Conservation (phyloP, 2,888 invertebrate genomes). For the Kuschelorhynchus macadamiae region DNA sequence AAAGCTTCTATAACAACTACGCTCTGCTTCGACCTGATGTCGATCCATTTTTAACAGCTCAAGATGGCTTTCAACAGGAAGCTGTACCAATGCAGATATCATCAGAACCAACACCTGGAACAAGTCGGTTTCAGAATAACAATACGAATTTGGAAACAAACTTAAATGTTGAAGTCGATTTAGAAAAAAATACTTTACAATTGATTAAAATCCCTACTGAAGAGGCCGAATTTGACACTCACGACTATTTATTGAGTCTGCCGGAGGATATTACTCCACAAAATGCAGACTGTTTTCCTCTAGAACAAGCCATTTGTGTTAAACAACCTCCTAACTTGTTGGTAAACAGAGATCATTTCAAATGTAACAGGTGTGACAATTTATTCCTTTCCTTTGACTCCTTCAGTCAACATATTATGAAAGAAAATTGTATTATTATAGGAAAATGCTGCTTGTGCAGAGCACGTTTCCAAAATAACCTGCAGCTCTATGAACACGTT, state of each 20-base stretch:
- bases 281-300: neutral
- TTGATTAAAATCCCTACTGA: constrained; percentile 23
- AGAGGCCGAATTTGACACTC: constrained; percentile 4
- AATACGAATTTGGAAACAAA: constrained; percentile 27
- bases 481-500: constrained; percentile 33
- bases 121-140: constrained; percentile 8
- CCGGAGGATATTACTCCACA: constrained; percentile 3
- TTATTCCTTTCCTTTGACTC: constrained; percentile 40
- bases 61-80: neutral
- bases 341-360: constrained; percentile 38
- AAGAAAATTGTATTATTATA: constrained; percentile 33
- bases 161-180: constrained; percentile 13
- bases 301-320: constrained; percentile 28
- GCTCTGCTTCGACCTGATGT: constrained; percentile 38
- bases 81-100: neutral
- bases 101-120: constrained; percentile 2
- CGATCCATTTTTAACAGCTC: constrained; percentile 35
- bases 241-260: constrained; percentile 10
- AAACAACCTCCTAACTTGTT: constrained; percentile 25
- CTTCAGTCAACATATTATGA: constrained; percentile 35
- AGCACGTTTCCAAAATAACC: constrained; percentile 24
- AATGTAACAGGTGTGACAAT: constrained; percentile 43
- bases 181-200: constrained; percentile 9
- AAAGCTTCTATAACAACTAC: constrained; percentile 34
- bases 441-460: constrained; percentile 40